Evolutionary conservation across 2,888 invertebrate species (phyloP).

Genomic region (Sepioteuthis lessoniana): DNA sequence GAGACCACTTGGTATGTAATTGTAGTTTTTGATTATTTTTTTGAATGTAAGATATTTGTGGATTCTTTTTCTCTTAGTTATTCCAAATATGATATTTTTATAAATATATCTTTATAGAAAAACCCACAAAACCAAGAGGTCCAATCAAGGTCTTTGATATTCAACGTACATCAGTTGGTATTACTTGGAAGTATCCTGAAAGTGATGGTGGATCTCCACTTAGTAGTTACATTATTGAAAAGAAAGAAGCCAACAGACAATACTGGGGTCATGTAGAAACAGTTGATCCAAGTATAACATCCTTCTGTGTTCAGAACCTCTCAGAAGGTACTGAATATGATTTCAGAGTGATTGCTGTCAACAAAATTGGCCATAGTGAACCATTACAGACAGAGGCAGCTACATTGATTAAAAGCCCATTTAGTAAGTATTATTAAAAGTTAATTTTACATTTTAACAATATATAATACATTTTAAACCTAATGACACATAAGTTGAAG

Average conservation of each 20-base stretch:
- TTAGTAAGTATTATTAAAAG: conserved; percentile 60
- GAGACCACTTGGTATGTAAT: conserved; percentile 48
- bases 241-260: conserved; percentile 63
- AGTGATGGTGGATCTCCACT: conserved; percentile 88
- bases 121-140: conserved; percentile 64
- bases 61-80: not conserved
- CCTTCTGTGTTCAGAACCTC: conserved; percentile 69
- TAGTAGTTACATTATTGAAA: conserved; percentile 72
- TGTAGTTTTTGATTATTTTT: not conserved
- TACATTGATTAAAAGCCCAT: conserved; percentile 66
- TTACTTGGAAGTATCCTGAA: conserved; percentile 82
- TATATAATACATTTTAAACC: not conserved
- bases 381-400: conserved; percentile 63
- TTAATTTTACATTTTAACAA: not conserved
- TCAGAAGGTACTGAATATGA: conserved; percentile 76
- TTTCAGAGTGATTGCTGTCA: conserved; percentile 65
- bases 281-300: conserved; percentile 81
- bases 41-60: not conserved
- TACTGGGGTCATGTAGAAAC: conserved; percentile 88
- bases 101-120: conserved; percentile 59
- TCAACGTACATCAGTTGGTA: conserved; percentile 64
- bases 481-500: not conserved
- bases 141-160: conserved; percentile 68
- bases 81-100: not conserved
- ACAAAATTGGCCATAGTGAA: conserved; percentile 79